Evolutionary conservation across 2,797 vertebrate species (phyloP), one percentile per base, ranked within the genome.

Genomic region (Enteromius paludinosus): DNA sequence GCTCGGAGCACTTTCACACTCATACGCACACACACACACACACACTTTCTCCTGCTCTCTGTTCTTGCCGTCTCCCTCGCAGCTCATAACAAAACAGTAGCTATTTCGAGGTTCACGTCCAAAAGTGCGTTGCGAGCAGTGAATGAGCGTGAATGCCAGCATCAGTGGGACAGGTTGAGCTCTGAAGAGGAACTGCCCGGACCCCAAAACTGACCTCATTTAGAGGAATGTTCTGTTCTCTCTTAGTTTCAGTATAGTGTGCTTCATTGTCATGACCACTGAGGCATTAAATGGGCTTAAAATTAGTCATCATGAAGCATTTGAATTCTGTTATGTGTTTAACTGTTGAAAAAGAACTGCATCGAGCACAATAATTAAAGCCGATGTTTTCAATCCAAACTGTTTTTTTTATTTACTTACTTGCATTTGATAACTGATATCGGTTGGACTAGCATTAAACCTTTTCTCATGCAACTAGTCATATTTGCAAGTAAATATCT

Each of bases 1-100:
- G 45, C 35, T 61, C 77, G 86, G 85, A 79, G 56, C 2, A 87
- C 91, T 92, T 91, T 91, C 90, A 69, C 61, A 33, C 38, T 28
- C 12, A 43, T 17, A 10, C 30, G 18, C 30, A 33, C 59, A 28
- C 56, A 41, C 9, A 73, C 30, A 33, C 59, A 28, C 56, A 41
- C 9, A 73, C 47, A 54, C 71, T 78, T 75, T 66, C 30, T 30
- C 45, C 75, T 35, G 73, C 5, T 17, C 35, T 14, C 35, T 68
- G 25, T 49, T 61, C 56, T 28, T 28, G 23, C 43, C 20, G 68
- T 25, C 43, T 47, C 41, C 25, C 41, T 45, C 25, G 43, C 43
- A 5, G 25, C 43, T 71, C 15, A 14, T 3, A 3, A 25, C 45
- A n/a, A 72, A 49, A 33, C 23, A 52, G 12, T 5, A 25, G 4